phyloP scores from a whole-genome alignment of 1,140 invertebrate genomes.

The Hyphantria cunea region DNA sequence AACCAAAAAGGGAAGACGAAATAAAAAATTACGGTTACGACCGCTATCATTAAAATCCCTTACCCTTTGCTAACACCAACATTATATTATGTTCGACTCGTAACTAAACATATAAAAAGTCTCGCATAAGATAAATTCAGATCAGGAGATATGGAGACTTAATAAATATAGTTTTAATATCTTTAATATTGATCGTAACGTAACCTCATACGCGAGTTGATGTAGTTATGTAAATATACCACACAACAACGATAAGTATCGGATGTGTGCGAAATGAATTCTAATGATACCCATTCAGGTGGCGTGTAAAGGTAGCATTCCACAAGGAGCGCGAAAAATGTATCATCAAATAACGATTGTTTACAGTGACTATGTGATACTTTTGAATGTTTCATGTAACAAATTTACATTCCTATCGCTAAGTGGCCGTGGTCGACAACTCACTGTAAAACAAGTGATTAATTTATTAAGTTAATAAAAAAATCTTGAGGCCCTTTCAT shows the following conservation, averaged over 20 bases:
- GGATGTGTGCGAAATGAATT: constrained; percentile 33
- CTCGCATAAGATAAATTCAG: constrained; percentile 24
- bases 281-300: constrained; percentile 27
- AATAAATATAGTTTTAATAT: constrained; percentile 26
- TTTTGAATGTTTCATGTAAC: constrained; percentile 30
- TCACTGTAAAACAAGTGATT: too few species aligned
- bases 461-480: too few species aligned
- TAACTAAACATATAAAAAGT: constrained; percentile 15
- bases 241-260: constrained; percentile 29
- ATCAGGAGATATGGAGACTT: constrained; percentile 7
- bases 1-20: constrained; percentile 26
- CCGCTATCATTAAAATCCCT: constrained; percentile 29
- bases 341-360: constrained; percentile 16
- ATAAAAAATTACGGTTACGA: constrained; percentile 32
- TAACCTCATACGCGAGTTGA: constrained; percentile 15
- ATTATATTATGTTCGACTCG: constrained; percentile 18
- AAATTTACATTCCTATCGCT: constrained; percentile 35
- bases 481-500: too few species aligned
- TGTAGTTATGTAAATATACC: constrained; percentile 28
- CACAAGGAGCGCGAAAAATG: constrained; percentile 22
- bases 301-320: constrained; percentile 15
- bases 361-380: constrained; percentile 13
- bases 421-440: neutral
- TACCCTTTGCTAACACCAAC: constrained; percentile 23
- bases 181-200: constrained; percentile 21